Base-by-base conservation (phyloP, 2,797 vertebrate species). In the Spea hammondii region DNA sequence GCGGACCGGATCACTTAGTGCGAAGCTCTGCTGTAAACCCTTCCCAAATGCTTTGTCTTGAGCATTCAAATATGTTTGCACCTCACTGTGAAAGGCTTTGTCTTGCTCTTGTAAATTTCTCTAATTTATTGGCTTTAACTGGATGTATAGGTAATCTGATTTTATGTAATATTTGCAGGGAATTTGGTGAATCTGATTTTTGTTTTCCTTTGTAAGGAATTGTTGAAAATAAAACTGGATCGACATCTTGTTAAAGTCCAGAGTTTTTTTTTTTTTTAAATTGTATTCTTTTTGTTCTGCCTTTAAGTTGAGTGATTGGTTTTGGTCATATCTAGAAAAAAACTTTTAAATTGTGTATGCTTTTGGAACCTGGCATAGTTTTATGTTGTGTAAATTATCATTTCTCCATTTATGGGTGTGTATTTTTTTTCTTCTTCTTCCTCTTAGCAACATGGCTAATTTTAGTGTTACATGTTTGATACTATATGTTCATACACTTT, bases 171-270 rank as follows among this genome's bases (percentile, higher is more conserved):
- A 51, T 82, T 45, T 49, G 13, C 72, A 77, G 72, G 70, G 70
- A 71, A 72, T 77, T 60, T 70, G 67, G 70, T 70, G 44, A 74
- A 82, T 70, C 71, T 62, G 65, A 47, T 67, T 71, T 71, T 75
- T 65, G 32, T 77, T 74, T 78, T 78, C 75, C 80, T 82, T 82
- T 82, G 80, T 82, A 78, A 77, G 75, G 80, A 78, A 82, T 74
- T 69, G 70, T 69, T 77, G 65, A 81, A 76, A 81, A 81, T 82
- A 77, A 82, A 82, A 73, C 55, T 45, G 68, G 67, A 50, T 77
- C 50, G 46, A 77, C 73, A 77, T 73, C 54, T 68, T 67, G 53
- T 69, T 59, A 68, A 32, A 32, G 32, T 32, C 32, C 32, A 32
- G 32, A 32, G 32, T 32, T 32, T 32, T 32, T 32, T 32, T 32